Evolutionary conservation across 2,113 vertebrate genomes (phyloP).

Genomic region (Crotalus horridus): DNA sequence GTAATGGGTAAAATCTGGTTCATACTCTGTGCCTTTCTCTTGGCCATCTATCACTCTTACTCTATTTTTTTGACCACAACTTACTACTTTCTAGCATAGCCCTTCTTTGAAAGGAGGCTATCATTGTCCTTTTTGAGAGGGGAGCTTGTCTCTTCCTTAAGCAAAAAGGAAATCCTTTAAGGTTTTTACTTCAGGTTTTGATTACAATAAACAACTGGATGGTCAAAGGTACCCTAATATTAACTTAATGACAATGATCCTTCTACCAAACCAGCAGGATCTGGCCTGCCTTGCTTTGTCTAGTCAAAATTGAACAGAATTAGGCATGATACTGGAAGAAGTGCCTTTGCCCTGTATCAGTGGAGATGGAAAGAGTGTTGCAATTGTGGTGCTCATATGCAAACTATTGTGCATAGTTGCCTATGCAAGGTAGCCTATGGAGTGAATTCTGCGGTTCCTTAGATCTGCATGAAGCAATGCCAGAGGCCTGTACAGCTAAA

Average conservation of each 20-base stretch:
- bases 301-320: no score
- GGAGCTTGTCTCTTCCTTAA: not conserved
- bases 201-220: not conserved
- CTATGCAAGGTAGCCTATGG: no score
- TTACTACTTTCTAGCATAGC: not conserved
- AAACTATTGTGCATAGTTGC: no score
- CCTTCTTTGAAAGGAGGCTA: not conserved
- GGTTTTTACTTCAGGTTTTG: not conserved
- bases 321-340: no score
- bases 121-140: not conserved
- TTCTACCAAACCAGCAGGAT: not conserved
- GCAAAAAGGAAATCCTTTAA: not conserved
- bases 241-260: not conserved
- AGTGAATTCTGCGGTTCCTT: no score
- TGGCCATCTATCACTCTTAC: not conserved
- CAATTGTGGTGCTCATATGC: no score
- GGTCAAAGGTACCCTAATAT: not conserved
- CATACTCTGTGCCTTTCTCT: not conserved
- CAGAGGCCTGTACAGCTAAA: not conserved
- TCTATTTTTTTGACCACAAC: not conserved
- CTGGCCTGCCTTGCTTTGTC: no score
- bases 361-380: no score
- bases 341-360: no score
- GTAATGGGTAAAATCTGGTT: not conserved
- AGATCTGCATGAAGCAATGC: no score